Evolutionary conservation across 2,113 vertebrate species (phyloP).

Genomic region (Eclectus roratus): DNA sequence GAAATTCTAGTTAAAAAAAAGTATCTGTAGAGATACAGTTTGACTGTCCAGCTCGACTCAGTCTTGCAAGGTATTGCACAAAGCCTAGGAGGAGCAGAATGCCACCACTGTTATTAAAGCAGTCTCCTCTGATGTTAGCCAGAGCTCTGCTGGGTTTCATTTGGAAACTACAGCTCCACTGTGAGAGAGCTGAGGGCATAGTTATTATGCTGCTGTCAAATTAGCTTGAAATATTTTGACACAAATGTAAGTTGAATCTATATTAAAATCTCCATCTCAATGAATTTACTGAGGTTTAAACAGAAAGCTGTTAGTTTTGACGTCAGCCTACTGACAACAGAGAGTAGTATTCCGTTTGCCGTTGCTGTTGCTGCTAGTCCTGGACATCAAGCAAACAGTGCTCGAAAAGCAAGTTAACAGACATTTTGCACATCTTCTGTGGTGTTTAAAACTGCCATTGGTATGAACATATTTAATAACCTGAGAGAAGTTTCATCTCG

Average conservation of each 20-base stretch:
- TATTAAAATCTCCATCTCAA: neutral
- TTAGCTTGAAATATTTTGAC: constrained; percentile 29
- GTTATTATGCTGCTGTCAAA: constrained; percentile 13
- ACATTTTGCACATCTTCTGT: constrained; percentile 14
- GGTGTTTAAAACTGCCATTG: neutral
- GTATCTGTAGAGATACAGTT: neutral
- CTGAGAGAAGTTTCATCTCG: neutral
- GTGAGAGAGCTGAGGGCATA: neutral
- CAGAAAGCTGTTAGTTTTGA: neutral
- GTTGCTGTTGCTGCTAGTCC: neutral
- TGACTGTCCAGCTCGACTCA: neutral
- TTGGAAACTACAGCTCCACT: neutral
- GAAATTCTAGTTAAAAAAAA: neutral
- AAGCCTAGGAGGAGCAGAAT: neutral
- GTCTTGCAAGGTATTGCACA: neutral
- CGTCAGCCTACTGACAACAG: neutral
- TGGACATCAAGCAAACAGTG: neutral
- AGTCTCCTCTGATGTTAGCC: neutral
- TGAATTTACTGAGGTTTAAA: neutral
- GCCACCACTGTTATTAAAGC: neutral
- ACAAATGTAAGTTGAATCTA: constrained; percentile 12
- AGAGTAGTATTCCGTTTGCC: neutral
- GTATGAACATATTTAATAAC: neutral
- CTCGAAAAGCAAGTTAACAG: neutral
- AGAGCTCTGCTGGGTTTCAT: neutral